Percentiles rank a stretch among this genome's conserved stretches.
phyloP scores from a whole-genome alignment of 2,888 invertebrate species.

The Sphinx pinastri region DNA sequence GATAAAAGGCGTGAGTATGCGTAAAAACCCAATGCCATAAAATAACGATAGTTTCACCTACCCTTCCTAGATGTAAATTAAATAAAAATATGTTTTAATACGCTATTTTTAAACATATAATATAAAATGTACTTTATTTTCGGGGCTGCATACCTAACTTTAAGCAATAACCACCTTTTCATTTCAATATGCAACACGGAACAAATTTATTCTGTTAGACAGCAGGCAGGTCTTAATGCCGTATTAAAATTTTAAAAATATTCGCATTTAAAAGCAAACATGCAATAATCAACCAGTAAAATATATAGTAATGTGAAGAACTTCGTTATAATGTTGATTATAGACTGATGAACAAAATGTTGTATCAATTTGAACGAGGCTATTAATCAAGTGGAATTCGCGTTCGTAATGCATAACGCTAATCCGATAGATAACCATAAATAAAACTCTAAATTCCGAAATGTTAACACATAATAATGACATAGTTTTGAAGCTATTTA shows the following conservation, averaged over 20 bases:
- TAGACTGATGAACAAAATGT: slow-evolving; percentile 12
- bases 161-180: slow-evolving; percentile 1
- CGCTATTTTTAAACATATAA: too few relatives aligned
- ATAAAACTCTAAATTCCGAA: neutral
- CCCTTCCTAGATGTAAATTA: too few relatives aligned
- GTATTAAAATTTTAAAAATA: slow-evolving; percentile 11
- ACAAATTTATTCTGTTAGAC: slow-evolving; percentile 9
- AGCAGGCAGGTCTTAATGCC: neutral
- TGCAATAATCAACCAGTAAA: slow-evolving; percentile 15
- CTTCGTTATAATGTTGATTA: neutral
- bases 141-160: neutral
- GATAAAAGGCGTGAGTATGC: too few relatives aligned
- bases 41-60: too few relatives aligned
- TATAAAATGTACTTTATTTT: too few relatives aligned
- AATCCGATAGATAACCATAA: neutral
- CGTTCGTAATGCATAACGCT: neutral
- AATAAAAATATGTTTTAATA: too few relatives aligned
- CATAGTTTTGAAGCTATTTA: neutral
- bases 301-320: slow-evolving; percentile 14
- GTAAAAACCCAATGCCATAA: too few relatives aligned
- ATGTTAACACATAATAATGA: slow-evolving; percentile 5
- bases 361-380: slow-evolving; percentile 1
- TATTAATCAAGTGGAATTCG: slow-evolving; percentile 8
- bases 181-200: slow-evolving; percentile 9
- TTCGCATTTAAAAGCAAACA: slow-evolving; percentile 18